Evolutionary conservation across 1,140 invertebrate genomes (phyloP).

Genomic region (Asbolus verrucosus): DNA sequence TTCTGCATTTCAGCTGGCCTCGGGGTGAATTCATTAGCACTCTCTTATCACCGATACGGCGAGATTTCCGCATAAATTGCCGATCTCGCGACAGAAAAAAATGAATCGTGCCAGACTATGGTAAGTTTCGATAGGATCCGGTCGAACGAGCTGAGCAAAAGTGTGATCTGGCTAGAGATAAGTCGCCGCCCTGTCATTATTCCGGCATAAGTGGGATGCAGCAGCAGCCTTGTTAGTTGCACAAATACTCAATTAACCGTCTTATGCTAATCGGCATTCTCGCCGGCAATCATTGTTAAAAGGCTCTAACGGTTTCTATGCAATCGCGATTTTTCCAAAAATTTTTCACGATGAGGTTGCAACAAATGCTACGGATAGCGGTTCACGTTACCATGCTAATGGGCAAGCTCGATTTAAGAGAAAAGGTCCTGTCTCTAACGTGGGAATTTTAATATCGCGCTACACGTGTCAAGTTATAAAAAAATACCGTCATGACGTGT

Average conservation of each 20-base stretch:
- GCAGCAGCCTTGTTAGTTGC: conserved; percentile 33
- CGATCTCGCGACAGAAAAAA: too few relatives aligned
- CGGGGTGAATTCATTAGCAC: conserved; percentile 21
- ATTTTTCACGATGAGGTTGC: too few relatives aligned
- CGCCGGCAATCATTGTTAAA: conserved; percentile 18
- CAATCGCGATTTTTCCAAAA: too few relatives aligned
- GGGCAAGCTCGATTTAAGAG: conserved; percentile 24
- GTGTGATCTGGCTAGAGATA: conserved; percentile 15
- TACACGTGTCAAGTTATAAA: conserved; percentile 45
- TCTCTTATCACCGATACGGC: conserved; percentile 21
- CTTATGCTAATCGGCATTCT: conserved; percentile 8
- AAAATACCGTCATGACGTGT: conserved; percentile 43
- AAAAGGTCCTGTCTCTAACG: conserved; percentile 23
- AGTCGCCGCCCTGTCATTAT: conserved; percentile 31
- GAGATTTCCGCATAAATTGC: too few relatives aligned
- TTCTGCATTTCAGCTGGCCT: conserved; percentile 3
- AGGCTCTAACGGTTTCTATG: neutral
- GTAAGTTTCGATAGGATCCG: conserved; percentile 29
- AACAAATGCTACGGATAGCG: too few relatives aligned
- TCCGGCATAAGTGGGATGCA: conserved; percentile 28
- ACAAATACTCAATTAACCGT: conserved; percentile 32
- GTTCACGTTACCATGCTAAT: conserved; percentile 44
- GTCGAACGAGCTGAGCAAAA: conserved; percentile 20
- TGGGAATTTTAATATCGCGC: conserved; percentile 47
- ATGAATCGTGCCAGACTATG: neutral